A percentile compares a stretch with the other conserved stretches of the same genome.
phyloP scores from a whole-genome alignment of 2,888 invertebrate genomes.

The Megalurothrips usitatus region DNA sequence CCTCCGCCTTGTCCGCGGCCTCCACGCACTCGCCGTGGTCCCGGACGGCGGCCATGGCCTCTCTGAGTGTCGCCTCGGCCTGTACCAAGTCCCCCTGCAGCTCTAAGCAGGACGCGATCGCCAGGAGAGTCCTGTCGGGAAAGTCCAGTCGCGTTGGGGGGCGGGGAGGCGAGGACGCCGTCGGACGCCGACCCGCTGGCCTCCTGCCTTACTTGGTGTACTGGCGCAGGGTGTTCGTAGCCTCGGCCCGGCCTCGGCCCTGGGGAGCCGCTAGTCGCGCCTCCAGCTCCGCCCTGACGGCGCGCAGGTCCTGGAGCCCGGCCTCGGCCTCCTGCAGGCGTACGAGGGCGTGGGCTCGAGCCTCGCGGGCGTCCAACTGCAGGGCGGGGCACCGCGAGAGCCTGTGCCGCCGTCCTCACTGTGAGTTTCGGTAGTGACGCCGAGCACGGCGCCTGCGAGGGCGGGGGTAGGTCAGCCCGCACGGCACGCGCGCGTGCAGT shows the following conservation, averaged over 20 bases:
- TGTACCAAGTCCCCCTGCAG: not conserved
- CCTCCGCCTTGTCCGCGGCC: not conserved
- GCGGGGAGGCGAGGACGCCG: not conserved
- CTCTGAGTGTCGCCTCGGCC: not conserved
- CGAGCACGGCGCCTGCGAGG: not conserved
- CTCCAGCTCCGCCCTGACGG: not conserved
- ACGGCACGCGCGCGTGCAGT: too few species aligned
- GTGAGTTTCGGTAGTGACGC: too few species aligned
- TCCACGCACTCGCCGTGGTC: not conserved
- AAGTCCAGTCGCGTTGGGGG: not conserved
- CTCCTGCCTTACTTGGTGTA: too few species aligned
- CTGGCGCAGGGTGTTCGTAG: too few species aligned
- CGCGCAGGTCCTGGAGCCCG: not conserved
- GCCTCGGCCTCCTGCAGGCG: not conserved
- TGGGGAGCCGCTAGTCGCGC: not conserved
- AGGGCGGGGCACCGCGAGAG: not conserved
- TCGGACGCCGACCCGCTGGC: too few species aligned
- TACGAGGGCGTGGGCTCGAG: not conserved
- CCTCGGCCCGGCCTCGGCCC: too few species aligned
- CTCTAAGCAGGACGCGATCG: not conserved
- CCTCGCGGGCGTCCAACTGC: not conserved
- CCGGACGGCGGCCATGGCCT: not conserved
- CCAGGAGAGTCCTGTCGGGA: not conserved
- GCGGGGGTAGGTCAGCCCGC: too few species aligned
- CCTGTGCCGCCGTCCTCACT: too few species aligned